Evolutionary conservation across 2,888 invertebrate genomes (phyloP).

Genomic region (Taphrorychus bicolor): DNA sequence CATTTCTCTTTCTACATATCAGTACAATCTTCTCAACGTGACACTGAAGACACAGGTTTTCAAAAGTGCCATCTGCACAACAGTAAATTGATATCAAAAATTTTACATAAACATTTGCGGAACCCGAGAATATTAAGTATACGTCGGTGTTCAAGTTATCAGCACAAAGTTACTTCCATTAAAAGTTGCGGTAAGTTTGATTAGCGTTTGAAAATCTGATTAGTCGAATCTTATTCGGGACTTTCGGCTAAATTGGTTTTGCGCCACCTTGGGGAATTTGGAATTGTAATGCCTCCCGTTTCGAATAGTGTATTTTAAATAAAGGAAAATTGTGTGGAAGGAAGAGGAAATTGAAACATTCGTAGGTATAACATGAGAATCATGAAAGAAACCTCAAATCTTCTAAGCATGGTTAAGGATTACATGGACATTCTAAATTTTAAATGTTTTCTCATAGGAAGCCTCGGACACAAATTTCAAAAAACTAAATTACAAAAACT

Average conservation of each 20-base stretch:
- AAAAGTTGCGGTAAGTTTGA: constrained; percentile 26
- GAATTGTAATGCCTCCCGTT: neutral
- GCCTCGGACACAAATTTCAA: too few relatives aligned
- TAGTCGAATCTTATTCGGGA: neutral
- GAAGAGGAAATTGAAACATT: too few relatives aligned
- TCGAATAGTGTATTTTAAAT: too few relatives aligned
- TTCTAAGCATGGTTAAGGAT: too few relatives aligned
- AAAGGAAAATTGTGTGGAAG: too few relatives aligned
- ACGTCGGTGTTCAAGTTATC: constrained; percentile 52
- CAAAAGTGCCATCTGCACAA: constrained; percentile 29
- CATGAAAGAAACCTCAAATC: too few relatives aligned
- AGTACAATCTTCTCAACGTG: neutral
- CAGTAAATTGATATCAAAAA: neutral
- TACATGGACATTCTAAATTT: too few relatives aligned
- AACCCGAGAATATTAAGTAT: neutral
- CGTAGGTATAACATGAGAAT: too few relatives aligned
- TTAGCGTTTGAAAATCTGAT: constrained; percentile 13
- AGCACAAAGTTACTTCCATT: constrained; percentile 59
- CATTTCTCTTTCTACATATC: neutral
- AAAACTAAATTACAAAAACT: too few relatives aligned
- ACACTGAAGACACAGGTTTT: constrained; percentile 46
- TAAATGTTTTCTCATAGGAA: too few relatives aligned
- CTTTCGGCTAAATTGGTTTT: neutral
- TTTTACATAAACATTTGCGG: constrained; percentile 1
- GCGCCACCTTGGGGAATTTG: neutral